A percentile compares a stretch with the other conserved stretches of the same genome.
Evolutionary conservation across 2,797 vertebrate species (phyloP).

Genomic region (Coilia nasus): DNA sequence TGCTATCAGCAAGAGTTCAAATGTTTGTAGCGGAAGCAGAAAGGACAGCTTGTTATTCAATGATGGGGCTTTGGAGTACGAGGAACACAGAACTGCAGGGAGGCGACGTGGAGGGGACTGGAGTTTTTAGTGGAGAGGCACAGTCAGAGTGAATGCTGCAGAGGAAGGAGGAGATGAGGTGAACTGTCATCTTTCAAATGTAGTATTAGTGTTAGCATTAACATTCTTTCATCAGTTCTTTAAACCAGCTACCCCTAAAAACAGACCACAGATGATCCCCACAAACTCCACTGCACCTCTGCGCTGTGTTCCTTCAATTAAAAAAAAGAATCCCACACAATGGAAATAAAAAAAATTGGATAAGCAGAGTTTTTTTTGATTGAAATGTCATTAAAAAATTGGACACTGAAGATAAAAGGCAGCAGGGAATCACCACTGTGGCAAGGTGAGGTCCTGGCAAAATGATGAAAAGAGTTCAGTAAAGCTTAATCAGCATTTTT

Average conservation of each 20-base stretch:
- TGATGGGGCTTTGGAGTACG: conserved; percentile 6
- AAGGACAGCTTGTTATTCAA: conserved; percentile 20
- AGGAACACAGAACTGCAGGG: background rate
- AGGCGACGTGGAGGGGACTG: background rate
- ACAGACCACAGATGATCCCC: background rate
- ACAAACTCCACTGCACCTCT: background rate
- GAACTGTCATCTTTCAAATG: background rate
- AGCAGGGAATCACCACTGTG: conserved; percentile 13
- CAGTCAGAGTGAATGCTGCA: background rate
- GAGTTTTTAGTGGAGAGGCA: background rate
- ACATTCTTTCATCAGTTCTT: background rate
- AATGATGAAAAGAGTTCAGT: background rate
- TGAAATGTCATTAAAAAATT: conserved; percentile 8
- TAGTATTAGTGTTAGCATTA: background rate
- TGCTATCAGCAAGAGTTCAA: conserved; percentile 15
- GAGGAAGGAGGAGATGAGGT: conserved; percentile 10
- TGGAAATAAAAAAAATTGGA: background rate
- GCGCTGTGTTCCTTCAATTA: background rate
- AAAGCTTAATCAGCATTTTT: conserved; percentile 7
- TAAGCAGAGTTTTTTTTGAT: background rate
- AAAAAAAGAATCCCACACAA: background rate
- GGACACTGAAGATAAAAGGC: background rate
- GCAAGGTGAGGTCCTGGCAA: background rate
- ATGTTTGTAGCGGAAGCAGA: background rate
- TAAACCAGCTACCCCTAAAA: background rate